Evolutionary conservation across 2,888 invertebrate species (phyloP), one percentile per base, ranked within the genome.

Genomic region (Nemotelus pantherinus): DNA sequence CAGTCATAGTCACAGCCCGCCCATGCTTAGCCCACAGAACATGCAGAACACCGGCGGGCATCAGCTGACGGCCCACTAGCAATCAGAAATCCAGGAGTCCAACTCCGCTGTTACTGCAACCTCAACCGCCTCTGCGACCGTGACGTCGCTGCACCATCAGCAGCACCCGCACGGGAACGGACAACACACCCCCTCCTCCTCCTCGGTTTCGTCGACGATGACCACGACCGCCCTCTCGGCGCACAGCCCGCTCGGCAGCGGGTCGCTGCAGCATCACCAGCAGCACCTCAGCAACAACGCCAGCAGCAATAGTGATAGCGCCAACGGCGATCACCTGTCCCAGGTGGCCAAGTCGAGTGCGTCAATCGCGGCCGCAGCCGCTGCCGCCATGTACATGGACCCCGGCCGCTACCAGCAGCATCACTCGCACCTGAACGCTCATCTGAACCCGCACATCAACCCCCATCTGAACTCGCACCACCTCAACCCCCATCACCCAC

Each of bases 51-150:
- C 92, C 83, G 93, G 94, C 86, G 91, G 91, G 85, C 94, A 94
- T 86, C 93, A 93, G 87, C 88, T 93, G 82, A 90, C 93, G 90
- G 93, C 93, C 83, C 93, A 93, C 93, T 93, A 93, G 93, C 93
- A 92, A 91, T 91, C 91, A 89, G 93, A 93, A 92, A 92, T 92
- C 92, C 93, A 93, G 93, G 93, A 93, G 92, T 90, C 90, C 86
- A 87, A 87, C 85, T 86, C 86, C 86, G 86, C 87, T 85, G 87
- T 86, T 85, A 86, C 86, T 86, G 86, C 84, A 85, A 86, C 85
- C 80, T 86, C 86, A 85, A 86, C 87, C 84, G 82, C 84, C 77
- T 48, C 78, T 60, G 76, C 79, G 25, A 53, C n/a, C 10, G 76
- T 75, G 25, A 47, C 77, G 53, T 77, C 77, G 65, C 48, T 78